These are phyloP conservation scores for Eupristina koningsbergeri DNA, from an alignment of 1,140 invertebrate species.

Conservation along the genomic window DNA sequence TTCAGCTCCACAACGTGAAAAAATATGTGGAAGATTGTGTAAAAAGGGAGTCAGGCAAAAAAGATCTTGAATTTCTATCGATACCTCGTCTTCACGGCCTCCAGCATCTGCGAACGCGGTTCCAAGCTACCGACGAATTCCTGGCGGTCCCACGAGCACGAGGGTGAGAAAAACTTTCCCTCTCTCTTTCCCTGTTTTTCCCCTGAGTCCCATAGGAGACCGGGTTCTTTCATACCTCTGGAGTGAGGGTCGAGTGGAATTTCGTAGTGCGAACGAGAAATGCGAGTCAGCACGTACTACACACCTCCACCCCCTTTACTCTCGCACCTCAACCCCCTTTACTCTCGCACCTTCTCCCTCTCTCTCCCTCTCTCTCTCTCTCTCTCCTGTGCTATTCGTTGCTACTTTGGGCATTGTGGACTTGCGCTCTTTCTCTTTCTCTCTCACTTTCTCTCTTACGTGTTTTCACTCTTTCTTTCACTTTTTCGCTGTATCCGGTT, in stretches of 20 bases:
- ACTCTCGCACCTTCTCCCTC: background rate
- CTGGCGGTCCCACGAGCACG: constrained; percentile 1
- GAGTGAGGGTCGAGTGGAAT: constrained; percentile 1
- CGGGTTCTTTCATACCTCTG: constrained; percentile 6
- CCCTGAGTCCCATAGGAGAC: background rate
- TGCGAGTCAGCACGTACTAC: constrained; percentile 15
- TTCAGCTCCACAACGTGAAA: background rate
- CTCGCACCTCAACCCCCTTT: background rate
- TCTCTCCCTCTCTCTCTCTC: background rate
- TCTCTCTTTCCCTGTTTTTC: background rate
- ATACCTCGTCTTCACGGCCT: constrained; percentile 10
- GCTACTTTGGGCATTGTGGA: background rate
- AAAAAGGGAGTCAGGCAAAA: background rate
- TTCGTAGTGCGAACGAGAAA: constrained; percentile 13
- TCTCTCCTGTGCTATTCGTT: background rate
- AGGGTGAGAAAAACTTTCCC: background rate
- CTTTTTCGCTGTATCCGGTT: background rate
- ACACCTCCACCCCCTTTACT: background rate
- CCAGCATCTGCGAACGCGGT: background rate
- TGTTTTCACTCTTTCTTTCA: background rate
- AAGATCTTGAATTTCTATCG: constrained; percentile 21
- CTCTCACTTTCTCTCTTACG: background rate
- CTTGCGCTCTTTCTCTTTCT: background rate
- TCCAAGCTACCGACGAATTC: constrained; percentile 6
- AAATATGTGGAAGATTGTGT: background rate